Conservation (phyloP, 2,888 invertebrate species). For the Clepsis dumicolana region DNA sequence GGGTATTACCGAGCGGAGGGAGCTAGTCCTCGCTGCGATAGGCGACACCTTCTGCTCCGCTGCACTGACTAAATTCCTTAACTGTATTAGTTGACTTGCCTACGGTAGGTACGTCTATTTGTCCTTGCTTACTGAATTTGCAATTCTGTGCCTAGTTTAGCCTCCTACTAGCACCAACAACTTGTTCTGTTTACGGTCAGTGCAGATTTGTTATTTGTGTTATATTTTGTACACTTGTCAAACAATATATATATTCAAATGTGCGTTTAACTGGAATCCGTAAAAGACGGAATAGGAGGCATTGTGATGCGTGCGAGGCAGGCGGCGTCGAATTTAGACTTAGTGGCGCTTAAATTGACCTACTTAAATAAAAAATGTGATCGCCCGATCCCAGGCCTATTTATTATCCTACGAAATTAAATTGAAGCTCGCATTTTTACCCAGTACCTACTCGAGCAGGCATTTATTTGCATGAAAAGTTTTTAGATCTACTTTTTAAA, state of each 20-base stretch:
- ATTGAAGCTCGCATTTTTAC: conserved; percentile 52
- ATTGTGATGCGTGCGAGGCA: conserved; percentile 45
- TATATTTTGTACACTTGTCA: too few relatives aligned
- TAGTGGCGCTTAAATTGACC: conserved; percentile 58
- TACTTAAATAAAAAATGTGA: conserved; percentile 57
- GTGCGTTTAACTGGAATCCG: conserved; percentile 12
- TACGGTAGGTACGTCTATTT: conserved; percentile 27
- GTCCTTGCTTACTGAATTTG: conserved; percentile 36
- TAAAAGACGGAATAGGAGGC: conserved; percentile 40
- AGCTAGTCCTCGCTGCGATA: conserved; percentile 40
- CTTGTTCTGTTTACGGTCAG: not conserved
- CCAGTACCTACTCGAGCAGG: conserved; percentile 41
- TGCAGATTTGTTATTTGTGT: not conserved
- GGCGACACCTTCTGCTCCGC: conserved; percentile 45
- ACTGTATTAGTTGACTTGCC: conserved; percentile 43
- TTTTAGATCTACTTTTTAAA: conserved; percentile 52
- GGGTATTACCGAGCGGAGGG: not conserved
- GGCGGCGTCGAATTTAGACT: conserved; percentile 61
- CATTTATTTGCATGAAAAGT: conserved; percentile 45
- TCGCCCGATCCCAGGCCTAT: conserved; percentile 50
- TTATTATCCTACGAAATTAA: conserved; percentile 57
- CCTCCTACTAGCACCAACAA: conserved; percentile 19
- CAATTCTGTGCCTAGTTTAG: conserved; percentile 19
- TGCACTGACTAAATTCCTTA: conserved; percentile 47
- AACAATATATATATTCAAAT: too few relatives aligned